These are phyloP conservation scores for Macrobrachium rosenbergii DNA, from an alignment of 1,140 invertebrate genomes.

Conservation along the genomic window DNA sequence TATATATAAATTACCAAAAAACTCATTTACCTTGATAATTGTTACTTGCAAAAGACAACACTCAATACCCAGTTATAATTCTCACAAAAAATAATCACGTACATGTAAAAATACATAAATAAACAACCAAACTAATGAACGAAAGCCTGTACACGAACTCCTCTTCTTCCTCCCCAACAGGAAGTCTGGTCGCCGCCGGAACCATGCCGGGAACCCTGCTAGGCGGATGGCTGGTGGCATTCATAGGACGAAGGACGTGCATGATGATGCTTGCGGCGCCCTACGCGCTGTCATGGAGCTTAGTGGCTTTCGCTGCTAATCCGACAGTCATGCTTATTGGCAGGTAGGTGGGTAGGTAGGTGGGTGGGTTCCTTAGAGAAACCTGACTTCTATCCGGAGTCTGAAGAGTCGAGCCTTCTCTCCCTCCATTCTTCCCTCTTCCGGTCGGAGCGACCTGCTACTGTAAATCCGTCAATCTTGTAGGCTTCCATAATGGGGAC, in stretches of 20 bases:
- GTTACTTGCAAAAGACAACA: too few species aligned
- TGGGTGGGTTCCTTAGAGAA: too few species aligned
- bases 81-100: too few species aligned
- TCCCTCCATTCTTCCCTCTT: not conserved
- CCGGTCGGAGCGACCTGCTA: too few species aligned
- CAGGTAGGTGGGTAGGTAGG: conserved; percentile 3
- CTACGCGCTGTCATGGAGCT: not conserved
- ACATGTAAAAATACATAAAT: conserved; percentile 17
- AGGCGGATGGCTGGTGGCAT: conserved; percentile 6
- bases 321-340: conserved; percentile 19
- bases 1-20: too few species aligned
- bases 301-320: conserved; percentile 1
- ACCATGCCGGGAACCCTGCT: conserved; percentile 20
- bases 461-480: not conserved
- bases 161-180: not conserved
- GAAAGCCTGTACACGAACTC: not conserved
- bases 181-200: conserved; percentile 12
- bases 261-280: conserved; percentile 15
- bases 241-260: not conserved
- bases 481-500: not conserved
- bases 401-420: not conserved
- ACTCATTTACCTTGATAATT: not conserved
- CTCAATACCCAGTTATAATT: too few species aligned
- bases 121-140: not conserved
- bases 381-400: not conserved